Evolutionary conservation across 2,113 vertebrate species (phyloP), one percentile per base, ranked within the genome.

Genomic region (Cavia porcellus): DNA sequence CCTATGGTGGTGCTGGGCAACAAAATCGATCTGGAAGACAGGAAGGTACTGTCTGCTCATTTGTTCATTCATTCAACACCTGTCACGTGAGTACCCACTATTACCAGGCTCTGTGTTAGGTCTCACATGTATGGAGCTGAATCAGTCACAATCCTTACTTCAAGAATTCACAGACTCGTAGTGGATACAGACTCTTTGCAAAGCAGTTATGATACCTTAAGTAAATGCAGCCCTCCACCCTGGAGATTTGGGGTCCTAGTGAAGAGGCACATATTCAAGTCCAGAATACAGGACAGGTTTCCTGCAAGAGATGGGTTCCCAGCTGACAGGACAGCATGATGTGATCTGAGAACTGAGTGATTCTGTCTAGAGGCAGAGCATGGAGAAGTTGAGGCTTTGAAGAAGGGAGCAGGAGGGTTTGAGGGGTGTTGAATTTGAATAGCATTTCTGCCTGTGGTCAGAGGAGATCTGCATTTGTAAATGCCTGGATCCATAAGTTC

Each of bases 1-100:
- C 99, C 99, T 72, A 99, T 99, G 97, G 98, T 99, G 0, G 98
- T 99, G 94, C 97, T 99, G 96, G 99, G 99, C 50, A 99, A 99
- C 97, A 99, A 99, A 97, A 98, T 99, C 0, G 99, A 99, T 89
- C 83, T 99, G 86, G 89, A 82, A 0, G 98, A 99, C 20, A 98
- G 99, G n/a, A 98, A 99, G 98, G 99, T 99, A 96, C 32, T 15
- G 0, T 55, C 25, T 7, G 47, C 7, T 28, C 25, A 68, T 2
- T 81, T 59, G 38, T 45, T 85, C 74, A 45, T 72, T 81, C 70
- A 52, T 52, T 86, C 62, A 14, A 25, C 55, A 75, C 55, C 74
- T 11, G 9, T 24, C 8, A 35, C 4, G 1, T 45, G 75, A 91
- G 50, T 11, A 17, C 12, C 25, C 5, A 25, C 30, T 45, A 0